Evolutionary conservation across 2,113 vertebrate species (phyloP), one percentile per base, ranked within the genome.

Genomic region (Platysteira castanea): DNA sequence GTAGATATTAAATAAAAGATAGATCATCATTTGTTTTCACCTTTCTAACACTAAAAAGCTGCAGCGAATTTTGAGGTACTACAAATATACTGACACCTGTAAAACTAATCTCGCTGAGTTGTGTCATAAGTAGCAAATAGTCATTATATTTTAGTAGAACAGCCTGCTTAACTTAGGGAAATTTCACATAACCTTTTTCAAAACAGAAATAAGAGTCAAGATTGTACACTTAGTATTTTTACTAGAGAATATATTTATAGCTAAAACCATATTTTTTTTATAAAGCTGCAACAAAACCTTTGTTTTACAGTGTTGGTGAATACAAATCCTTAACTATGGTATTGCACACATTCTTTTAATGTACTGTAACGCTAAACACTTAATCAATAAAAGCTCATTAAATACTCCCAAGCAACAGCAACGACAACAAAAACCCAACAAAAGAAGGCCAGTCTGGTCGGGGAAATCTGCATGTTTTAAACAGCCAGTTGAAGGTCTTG

Each of bases 401-500:
- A 44, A 37, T 37, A 24, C 13, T 24, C 63, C 30, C 47, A 33
- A 76, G 49, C 26, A 67, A 18, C 17, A 83, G 42, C 41, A 89
- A 44, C 0, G 5, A 28, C 23, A 80, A 84, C 30, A 84, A 89
- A 47, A 67, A 23, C 5, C 4, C 31, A 31, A 69, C 44, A 83
- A 53, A 54, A 87, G 16, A 79, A 37, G 12, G 71, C 59, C 46
- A 53, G 11, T 78, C 93, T 96, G 91, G 97, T 94, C 9, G 2
- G 47, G 71, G 54, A 65, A 79, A 95, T 96, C 70, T 97, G 80
- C 76, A 87, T 95, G 60, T 65, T 96, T 95, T 83, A 82, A 91
- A 57, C 35, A 76, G 42, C 77, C 41, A 76, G 30, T 59, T 92
- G 89, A 97, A 97, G 73, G 91, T 96, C 96, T 96, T 98, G 96